Percentiles rank a stretch among this genome's conserved stretches.
Evolutionary conservation across 2,113 vertebrate species (phyloP).

Genomic region (Beaufortia kweichowensis): DNA sequence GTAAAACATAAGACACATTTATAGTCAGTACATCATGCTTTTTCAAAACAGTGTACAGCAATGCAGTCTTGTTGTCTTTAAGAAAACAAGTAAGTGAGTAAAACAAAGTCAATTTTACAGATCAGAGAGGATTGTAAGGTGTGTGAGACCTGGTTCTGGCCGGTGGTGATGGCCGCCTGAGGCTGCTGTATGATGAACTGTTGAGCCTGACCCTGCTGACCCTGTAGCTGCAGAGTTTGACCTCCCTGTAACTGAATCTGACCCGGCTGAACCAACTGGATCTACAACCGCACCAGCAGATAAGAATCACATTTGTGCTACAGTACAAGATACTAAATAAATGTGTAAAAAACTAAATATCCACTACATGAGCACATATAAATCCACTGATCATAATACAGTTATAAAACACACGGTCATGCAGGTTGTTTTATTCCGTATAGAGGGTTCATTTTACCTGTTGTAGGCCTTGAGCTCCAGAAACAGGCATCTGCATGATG

Average conservation of each 20-base stretch:
- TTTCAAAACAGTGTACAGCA: neutral
- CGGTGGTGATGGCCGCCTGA: conserved; percentile 94
- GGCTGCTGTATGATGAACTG: conserved; percentile 99
- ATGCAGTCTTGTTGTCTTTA: neutral
- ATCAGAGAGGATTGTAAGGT: neutral
- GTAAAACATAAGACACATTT: conserved; percentile 1
- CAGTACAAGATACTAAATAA: too few relatives aligned
- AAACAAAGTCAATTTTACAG: neutral
- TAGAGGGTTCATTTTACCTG: conserved; percentile 77
- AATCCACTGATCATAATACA: too few relatives aligned
- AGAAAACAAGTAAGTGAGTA: neutral
- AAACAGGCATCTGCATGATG: conserved; percentile 97
- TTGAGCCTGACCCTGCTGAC: conserved; percentile 95
- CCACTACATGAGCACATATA: too few relatives aligned
- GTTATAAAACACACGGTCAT: too few relatives aligned
- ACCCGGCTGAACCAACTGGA: conserved; percentile 92
- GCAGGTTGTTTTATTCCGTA: neutral
- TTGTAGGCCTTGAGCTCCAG: conserved; percentile 92
- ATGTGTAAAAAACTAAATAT: neutral
- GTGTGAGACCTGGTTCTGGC: conserved; percentile 91
- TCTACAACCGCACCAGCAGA: conserved; percentile 53
- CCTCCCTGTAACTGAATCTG: conserved; percentile 98
- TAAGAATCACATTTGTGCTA: neutral
- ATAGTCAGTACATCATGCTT: neutral
- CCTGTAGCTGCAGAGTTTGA: conserved; percentile 93